phyloP scores from a whole-genome alignment of 2,797 vertebrate genomes.

The Liasis olivaceus region DNA sequence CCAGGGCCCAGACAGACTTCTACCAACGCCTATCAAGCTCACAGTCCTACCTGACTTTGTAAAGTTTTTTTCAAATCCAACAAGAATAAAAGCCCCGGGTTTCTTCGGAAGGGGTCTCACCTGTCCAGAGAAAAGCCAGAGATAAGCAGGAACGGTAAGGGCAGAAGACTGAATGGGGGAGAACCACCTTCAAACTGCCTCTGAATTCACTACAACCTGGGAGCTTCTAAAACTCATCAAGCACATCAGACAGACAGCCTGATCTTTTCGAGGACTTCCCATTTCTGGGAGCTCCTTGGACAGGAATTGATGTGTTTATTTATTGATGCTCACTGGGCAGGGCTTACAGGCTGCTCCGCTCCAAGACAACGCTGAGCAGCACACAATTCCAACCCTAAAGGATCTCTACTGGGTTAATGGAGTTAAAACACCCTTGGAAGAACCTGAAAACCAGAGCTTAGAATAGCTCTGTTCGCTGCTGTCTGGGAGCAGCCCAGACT shows the following conservation, averaged over 20 bases:
- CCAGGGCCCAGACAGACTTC: not conserved
- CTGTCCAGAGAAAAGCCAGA: not conserved
- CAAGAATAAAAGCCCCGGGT: not conserved
- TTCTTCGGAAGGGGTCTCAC: not conserved
- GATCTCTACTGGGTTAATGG: not conserved
- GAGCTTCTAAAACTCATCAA: too few relatives aligned
- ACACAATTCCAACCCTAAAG: not conserved
- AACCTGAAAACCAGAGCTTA: not conserved
- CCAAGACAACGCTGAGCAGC: not conserved
- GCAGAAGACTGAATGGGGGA: too few relatives aligned
- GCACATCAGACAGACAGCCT: too few relatives aligned
- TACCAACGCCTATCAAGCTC: not conserved
- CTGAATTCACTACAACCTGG: not conserved
- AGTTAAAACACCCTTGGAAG: not conserved
- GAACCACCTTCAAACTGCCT: not conserved
- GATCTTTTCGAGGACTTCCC: not conserved
- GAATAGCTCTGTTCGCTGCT: not conserved
- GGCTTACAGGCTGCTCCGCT: not conserved
- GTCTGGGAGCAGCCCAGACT: not conserved
- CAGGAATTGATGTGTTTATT: not conserved
- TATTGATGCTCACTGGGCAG: not conserved
- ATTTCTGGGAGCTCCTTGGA: not conserved
- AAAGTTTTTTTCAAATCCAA: not conserved
- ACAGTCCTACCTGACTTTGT: not conserved
- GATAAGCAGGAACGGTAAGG: not conserved